Percentiles rank a stretch among this genome's conserved stretches.
Conservation (phyloP, 2,113 vertebrate species). For the Actenoides hombroni region DNA sequence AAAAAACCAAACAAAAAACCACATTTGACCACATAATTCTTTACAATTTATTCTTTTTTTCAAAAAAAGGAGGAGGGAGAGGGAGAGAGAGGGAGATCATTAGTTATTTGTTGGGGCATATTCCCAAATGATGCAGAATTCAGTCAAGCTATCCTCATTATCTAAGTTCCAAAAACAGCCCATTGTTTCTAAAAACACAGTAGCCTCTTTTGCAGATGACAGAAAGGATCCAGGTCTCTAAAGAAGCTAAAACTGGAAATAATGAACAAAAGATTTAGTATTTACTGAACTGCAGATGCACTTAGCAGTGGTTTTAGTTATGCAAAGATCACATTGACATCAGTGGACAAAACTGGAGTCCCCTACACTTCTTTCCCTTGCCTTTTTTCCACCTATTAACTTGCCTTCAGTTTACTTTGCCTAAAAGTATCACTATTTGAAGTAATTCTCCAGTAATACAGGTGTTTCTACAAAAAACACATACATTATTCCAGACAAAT, state of each 20-base stretch:
- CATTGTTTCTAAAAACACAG: conserved; percentile 6
- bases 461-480: neutral
- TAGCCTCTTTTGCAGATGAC: neutral
- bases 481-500: neutral
- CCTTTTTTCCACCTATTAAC: neutral
- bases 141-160: neutral
- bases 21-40: neutral
- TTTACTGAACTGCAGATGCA: neutral
- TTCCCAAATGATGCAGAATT: neutral
- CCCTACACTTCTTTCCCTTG: neutral
- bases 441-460: neutral
- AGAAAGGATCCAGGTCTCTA: neutral
- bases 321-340: neutral
- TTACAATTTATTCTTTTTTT: neutral
- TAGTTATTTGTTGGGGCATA: neutral
- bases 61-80: neutral
- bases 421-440: neutral
- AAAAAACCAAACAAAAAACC: neutral
- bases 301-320: neutral
- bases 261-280: neutral
- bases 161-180: neutral
- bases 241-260: neutral
- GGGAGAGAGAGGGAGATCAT: neutral
- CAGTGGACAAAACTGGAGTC: neutral
- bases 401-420: neutral